phyloP scores from a whole-genome alignment of 2,888 invertebrate species.

The Tetragonisca angustula region DNA sequence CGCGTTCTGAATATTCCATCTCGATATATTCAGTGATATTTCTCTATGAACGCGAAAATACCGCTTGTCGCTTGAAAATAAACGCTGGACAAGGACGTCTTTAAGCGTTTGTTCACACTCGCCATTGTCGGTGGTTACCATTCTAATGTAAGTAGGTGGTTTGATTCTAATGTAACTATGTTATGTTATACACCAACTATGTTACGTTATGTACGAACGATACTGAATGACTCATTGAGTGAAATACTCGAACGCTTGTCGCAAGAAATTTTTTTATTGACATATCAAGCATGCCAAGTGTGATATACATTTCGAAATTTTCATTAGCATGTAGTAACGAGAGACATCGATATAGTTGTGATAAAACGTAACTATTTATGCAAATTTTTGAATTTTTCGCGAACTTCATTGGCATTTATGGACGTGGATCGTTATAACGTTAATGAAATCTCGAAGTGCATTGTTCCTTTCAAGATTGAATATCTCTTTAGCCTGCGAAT shows the following conservation, averaged over 20 bases:
- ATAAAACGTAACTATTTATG: background rate
- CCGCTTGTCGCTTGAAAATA: conserved; percentile 12
- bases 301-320: background rate
- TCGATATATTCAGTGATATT: conserved; percentile 41
- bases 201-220: background rate
- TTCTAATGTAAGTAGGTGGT: background rate
- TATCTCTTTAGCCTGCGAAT: background rate
- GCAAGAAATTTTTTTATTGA: background rate
- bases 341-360: background rate
- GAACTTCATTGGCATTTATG: background rate
- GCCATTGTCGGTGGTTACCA: background rate
- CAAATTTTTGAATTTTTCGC: background rate
- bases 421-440: background rate
- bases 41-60: conserved; percentile 19
- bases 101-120: background rate
- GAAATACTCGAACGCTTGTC: background rate
- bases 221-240: background rate
- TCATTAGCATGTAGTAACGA: background rate
- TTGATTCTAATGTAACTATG: background rate
- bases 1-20: conserved; percentile 38
- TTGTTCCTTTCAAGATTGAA: background rate
- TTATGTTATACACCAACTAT: background rate
- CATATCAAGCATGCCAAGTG: background rate
- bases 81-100: background rate
- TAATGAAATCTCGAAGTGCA: background rate